These are phyloP conservation scores for Thinocorus orbignyianus DNA, from an alignment of 2,113 vertebrate genomes.

Conservation along the genomic window DNA sequence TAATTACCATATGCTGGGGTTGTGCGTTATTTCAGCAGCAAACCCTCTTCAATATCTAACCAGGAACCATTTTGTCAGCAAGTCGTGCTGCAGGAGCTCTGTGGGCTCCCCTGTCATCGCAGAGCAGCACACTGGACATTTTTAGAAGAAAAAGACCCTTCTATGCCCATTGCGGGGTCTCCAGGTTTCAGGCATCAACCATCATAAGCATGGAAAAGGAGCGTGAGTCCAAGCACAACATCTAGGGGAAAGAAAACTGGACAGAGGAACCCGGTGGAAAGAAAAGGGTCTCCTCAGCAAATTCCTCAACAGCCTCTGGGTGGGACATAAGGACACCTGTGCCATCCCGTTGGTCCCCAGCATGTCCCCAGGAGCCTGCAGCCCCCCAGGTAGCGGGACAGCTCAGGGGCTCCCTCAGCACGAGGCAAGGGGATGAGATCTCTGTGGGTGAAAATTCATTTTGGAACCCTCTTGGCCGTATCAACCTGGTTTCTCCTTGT, in stretches of 20 bases:
- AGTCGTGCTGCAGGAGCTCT: background rate
- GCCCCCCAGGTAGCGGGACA: rapidly evolving
- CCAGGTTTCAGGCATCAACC: background rate
- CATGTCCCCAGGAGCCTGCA: no score
- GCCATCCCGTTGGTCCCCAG: background rate
- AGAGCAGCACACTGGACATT: background rate
- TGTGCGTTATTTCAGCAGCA: background rate
- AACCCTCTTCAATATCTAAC: background rate
- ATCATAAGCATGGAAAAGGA: background rate
- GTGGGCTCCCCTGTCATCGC: background rate
- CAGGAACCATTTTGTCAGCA: background rate
- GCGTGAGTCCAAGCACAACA: background rate
- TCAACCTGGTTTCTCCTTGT: background rate
- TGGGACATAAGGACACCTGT: background rate
- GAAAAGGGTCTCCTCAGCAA: background rate
- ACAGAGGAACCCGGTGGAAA: background rate
- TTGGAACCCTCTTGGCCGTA: background rate
- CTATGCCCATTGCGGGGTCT: background rate
- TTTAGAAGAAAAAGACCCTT: no score
- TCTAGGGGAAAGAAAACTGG: background rate
- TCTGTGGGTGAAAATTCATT: background rate
- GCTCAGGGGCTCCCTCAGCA: rapidly evolving
- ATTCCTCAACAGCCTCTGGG: background rate
- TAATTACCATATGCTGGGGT: background rate
- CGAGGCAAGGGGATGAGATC: rapidly evolving